Conservation (phyloP, 2,888 invertebrate genomes). For the Torymus aiolomorphi region DNA sequence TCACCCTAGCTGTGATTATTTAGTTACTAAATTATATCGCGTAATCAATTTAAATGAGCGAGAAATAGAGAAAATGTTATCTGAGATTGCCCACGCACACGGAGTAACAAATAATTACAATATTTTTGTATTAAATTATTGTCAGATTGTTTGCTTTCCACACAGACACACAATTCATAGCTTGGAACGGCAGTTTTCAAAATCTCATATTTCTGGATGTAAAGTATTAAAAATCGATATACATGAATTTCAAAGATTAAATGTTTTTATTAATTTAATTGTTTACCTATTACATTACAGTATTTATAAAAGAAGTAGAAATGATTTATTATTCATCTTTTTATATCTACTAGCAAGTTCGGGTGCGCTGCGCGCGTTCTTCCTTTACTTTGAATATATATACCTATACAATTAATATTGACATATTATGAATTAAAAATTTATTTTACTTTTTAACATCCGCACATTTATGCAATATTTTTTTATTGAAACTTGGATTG, state of each 20-base stretch:
- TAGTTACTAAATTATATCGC: constrained; percentile 46
- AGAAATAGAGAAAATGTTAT: constrained; percentile 9
- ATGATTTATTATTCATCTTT: not conserved
- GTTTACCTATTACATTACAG: not conserved
- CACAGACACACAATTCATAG: not conserved
- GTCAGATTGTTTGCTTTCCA: constrained; percentile 8
- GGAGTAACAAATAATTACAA: constrained; percentile 32
- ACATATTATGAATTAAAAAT: too few relatives aligned
- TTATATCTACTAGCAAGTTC: too few relatives aligned
- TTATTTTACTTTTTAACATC: too few relatives aligned
- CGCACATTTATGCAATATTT: too few relatives aligned
- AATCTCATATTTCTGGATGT: constrained; percentile 5
- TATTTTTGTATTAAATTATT: constrained; percentile 44
- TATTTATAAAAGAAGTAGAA: not conserved
- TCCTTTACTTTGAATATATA: too few relatives aligned
- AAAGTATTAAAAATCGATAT: constrained; percentile 28
- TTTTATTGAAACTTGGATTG: too few relatives aligned
- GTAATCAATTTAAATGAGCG: constrained; percentile 16
- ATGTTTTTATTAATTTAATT: constrained; percentile 28
- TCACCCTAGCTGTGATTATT: constrained; percentile 52
- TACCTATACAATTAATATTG: too few relatives aligned
- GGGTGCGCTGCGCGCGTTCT: too few relatives aligned
- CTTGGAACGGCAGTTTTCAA: constrained; percentile 10
- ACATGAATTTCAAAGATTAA: constrained; percentile 2
- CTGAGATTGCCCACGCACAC: constrained; percentile 25